Conservation (phyloP, 2,888 invertebrate species). For the Coenonympha glycerion region DNA sequence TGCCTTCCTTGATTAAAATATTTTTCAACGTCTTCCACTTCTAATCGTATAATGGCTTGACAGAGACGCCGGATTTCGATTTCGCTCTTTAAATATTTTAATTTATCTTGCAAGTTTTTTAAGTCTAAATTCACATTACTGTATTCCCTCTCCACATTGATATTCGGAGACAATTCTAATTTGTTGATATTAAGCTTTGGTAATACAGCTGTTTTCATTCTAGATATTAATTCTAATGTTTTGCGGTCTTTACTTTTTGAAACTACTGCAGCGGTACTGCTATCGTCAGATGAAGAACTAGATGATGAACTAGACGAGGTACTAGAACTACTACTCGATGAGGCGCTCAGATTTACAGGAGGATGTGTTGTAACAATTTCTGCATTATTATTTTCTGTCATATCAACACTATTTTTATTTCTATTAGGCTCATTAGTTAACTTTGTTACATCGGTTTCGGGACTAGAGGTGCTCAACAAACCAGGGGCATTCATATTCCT, state of each 20-base stretch:
- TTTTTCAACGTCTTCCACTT: not conserved
- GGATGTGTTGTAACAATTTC: not conserved
- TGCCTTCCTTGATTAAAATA: not conserved
- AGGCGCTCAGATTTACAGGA: slow-evolving; percentile 6
- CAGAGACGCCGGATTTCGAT: slow-evolving; percentile 37
- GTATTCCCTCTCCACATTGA: too few species aligned
- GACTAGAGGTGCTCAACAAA: not conserved
- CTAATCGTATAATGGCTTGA: slow-evolving; percentile 26
- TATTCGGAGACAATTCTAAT: not conserved
- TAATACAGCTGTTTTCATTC: too few species aligned
- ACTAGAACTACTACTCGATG: slow-evolving; percentile 8
- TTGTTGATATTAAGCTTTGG: not conserved
- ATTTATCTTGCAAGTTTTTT: slow-evolving; percentile 32
- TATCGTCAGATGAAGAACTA: too few species aligned
- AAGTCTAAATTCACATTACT: slow-evolving; percentile 13
- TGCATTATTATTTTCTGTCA: not conserved
- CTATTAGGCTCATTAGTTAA: not conserved
- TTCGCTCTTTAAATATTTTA: slow-evolving; percentile 39
- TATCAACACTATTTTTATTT: not conserved
- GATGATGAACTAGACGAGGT: not conserved
- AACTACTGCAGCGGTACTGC: not conserved
- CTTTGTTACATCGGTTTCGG: not conserved
- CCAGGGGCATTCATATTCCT: not conserved
- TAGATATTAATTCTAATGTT: too few species aligned
- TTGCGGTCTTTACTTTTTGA: not conserved